Percentiles rank a stretch among this genome's conserved stretches.
Evolutionary conservation across 37 sponge, comb jelly and placozoan genomes (phyloP).

Genomic region (Oscarella lobularis): DNA sequence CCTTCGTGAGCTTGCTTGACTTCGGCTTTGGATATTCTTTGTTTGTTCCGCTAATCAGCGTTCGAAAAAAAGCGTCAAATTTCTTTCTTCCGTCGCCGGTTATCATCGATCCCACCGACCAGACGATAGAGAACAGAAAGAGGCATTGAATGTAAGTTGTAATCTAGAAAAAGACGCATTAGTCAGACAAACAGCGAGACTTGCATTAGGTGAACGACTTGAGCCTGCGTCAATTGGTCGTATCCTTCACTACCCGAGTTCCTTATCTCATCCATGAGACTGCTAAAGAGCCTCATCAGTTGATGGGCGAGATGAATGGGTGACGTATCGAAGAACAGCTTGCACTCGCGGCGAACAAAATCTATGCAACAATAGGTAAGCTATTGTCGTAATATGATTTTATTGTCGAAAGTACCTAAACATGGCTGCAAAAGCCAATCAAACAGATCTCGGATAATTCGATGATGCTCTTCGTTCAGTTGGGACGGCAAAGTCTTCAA

Average conservation of each 20-base stretch:
- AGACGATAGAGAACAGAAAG: conserved; percentile 87
- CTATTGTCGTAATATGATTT: neutral
- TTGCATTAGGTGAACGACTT: conserved; percentile 4
- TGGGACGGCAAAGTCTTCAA: conserved; percentile 34
- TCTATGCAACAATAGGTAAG: conserved; percentile 15
- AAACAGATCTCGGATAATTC: conserved; percentile 51
- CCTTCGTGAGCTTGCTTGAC: conserved; percentile 75
- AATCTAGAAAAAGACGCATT: conserved; percentile 19
- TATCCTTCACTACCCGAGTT: conserved; percentile 13
- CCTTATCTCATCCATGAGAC: conserved; percentile 62
- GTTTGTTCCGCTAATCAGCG: conserved; percentile 78
- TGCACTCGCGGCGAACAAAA: conserved; percentile 73
- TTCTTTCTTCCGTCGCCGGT: conserved; percentile 72
- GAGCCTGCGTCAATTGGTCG: conserved; percentile 15
- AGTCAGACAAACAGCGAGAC: neutral
- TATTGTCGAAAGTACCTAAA: conserved; percentile 18
- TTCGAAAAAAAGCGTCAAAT: conserved; percentile 91
- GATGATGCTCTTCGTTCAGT: conserved; percentile 23
- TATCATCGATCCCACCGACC: conserved; percentile 83
- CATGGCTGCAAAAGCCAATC: conserved; percentile 82
- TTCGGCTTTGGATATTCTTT: conserved; percentile 75
- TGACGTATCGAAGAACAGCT: conserved; percentile 67
- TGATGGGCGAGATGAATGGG: conserved; percentile 55
- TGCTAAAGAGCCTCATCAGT: conserved; percentile 60
- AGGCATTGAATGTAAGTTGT: conserved; percentile 57